phyloP scores from a whole-genome alignment of 2,113 vertebrate species.

The Pygathrix nemaeus region DNA sequence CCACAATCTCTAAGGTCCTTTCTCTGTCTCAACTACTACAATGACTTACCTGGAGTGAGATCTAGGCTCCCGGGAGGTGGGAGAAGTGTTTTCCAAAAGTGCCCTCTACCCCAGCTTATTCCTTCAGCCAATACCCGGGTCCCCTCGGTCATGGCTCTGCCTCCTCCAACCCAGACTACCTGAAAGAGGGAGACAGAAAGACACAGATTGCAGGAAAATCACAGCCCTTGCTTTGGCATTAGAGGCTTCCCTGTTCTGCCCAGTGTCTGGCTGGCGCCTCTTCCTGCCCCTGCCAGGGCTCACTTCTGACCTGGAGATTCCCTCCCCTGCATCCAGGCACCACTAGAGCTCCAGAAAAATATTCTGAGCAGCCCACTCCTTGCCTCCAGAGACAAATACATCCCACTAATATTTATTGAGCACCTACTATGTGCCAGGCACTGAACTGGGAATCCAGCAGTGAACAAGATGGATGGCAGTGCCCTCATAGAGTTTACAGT shows the following conservation, averaged over 20 bases:
- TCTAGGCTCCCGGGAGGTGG: neutral
- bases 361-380: neutral
- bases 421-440: neutral
- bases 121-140: neutral
- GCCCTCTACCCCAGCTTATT: neutral
- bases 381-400: neutral
- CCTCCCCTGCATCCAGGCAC: neutral
- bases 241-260: neutral
- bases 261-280: fast-evolving
- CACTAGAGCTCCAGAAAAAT: neutral
- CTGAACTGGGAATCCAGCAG: neutral
- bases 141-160: neutral
- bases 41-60: neutral
- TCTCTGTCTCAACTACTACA: neutral
- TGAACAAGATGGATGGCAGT: fast-evolving
- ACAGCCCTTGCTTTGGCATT: neutral
- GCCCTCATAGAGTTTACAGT: neutral
- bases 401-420: neutral
- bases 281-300: neutral
- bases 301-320: neutral
- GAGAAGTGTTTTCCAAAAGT: neutral
- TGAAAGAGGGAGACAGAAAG: neutral
- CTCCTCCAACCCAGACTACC: slow-evolving; percentile 22
- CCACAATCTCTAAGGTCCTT: neutral
- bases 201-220: neutral